A percentile compares a stretch with the other conserved stretches of the same genome.
phyloP scores from a whole-genome alignment of 92 coral and sea anemone genomes.

The Umimayanthus kanabou region DNA sequence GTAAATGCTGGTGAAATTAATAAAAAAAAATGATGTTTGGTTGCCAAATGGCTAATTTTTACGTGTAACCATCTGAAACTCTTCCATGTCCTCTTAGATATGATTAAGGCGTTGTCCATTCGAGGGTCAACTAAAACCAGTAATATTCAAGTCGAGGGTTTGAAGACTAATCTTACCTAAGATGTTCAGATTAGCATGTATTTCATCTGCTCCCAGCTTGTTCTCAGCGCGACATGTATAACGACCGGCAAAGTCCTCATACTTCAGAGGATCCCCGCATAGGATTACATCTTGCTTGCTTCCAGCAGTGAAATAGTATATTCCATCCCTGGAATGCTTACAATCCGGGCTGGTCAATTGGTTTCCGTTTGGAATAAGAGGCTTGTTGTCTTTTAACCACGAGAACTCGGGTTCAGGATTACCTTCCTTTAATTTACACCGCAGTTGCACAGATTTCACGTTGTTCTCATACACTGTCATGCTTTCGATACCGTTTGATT shows the following conservation, averaged over 20 bases:
- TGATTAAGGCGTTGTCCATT: too few relatives aligned
- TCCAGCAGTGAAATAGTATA: conserved; percentile 5
- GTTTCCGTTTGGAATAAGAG: not conserved
- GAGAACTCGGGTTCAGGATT: conserved; percentile 28
- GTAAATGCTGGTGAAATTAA: too few relatives aligned
- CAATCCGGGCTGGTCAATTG: conserved; percentile 4
- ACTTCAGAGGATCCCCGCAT: conserved; percentile 13
- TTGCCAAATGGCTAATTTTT: too few relatives aligned
- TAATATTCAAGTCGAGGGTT: too few relatives aligned
- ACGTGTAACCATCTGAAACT: too few relatives aligned
- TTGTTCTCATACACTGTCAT: conserved; percentile 14
- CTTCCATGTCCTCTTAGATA: too few relatives aligned
- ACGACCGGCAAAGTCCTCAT: conserved; percentile 29
- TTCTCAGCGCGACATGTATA: conserved; percentile 31
- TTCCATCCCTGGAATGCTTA: conserved; percentile 18
- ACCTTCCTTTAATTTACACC: not conserved
- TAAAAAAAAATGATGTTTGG: too few relatives aligned
- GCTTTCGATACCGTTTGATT: not conserved
- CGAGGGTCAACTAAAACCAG: too few relatives aligned
- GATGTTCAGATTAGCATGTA: conserved; percentile 13
- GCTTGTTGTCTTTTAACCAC: conserved; percentile 25
- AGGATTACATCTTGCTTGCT: conserved; percentile 35
- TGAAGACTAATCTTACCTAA: conserved; percentile 10
- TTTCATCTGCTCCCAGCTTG: conserved; percentile 28
- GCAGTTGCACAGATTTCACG: not conserved